Evolutionary conservation across 2,113 vertebrate species (phyloP).

Genomic region (Proteles cristata): DNA sequence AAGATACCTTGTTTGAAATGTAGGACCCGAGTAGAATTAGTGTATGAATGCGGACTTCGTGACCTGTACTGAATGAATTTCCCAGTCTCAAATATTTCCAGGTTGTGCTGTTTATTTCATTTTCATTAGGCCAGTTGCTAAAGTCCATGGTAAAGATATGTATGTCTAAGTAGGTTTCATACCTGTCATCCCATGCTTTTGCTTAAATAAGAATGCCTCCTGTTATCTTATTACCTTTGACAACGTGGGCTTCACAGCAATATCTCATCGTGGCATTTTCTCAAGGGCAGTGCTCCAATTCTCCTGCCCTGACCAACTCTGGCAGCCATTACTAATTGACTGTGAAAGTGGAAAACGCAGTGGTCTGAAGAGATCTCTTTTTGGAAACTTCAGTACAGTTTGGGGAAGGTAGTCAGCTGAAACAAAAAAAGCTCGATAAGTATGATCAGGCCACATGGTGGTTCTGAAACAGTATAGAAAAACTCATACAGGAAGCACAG

Average conservation of each 20-base stretch:
- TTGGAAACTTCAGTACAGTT: slow-evolving; percentile 80
- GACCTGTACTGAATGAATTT: slow-evolving; percentile 59
- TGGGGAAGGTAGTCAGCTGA: slow-evolving; percentile 82
- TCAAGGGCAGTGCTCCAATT: slow-evolving; percentile 81
- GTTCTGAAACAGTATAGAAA: slow-evolving; percentile 67
- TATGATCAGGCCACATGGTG: slow-evolving; percentile 63
- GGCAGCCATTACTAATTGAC: slow-evolving; percentile 84
- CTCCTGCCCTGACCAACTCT: slow-evolving; percentile 78
- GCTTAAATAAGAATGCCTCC: slow-evolving; percentile 77
- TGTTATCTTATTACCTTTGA: slow-evolving; percentile 80
- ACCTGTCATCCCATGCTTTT: slow-evolving; percentile 63
- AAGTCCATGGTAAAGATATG: slow-evolving; percentile 51
- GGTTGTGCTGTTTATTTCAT: slow-evolving; percentile 33
- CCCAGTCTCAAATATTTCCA: slow-evolving; percentile 1
- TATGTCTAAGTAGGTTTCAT: slow-evolving; percentile 76
- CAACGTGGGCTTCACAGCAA: slow-evolving; percentile 80
- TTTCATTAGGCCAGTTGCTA: background rate
- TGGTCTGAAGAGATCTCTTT: slow-evolving; percentile 81
- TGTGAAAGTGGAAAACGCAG: slow-evolving; percentile 83
- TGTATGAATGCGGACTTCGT: background rate
- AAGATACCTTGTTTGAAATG: slow-evolving; percentile 15
- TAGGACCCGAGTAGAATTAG: background rate
- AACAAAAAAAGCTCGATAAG: slow-evolving; percentile 76
- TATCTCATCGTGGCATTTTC: slow-evolving; percentile 82
- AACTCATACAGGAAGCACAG: slow-evolving; percentile 65